A percentile compares a stretch with the other conserved stretches of the same genome.
phyloP scores from a whole-genome alignment of 64 coral and sea anemone genomes.

The Exaiptasia diaphana region DNA sequence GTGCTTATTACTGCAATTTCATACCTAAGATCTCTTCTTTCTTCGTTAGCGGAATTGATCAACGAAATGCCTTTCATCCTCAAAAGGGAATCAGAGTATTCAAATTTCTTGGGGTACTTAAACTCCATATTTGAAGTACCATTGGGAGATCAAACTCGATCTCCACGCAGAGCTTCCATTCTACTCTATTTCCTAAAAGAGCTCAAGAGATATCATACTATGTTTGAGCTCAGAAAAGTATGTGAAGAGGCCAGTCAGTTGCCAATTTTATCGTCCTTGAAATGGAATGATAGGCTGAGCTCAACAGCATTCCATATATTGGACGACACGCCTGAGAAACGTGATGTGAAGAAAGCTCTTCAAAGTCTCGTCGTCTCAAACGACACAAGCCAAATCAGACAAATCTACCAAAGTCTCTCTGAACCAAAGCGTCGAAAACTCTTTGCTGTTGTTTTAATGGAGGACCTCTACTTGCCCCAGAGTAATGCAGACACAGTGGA shows the following conservation, averaged over 20 bases:
- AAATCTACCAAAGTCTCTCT: too few relatives aligned
- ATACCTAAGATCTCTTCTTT: not conserved
- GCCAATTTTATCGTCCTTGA: not conserved
- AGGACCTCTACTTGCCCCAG: slow-evolving; percentile 57
- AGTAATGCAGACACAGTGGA: slow-evolving; percentile 64
- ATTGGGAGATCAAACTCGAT: not conserved
- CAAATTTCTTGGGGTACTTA: not conserved
- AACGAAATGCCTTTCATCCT: not conserved
- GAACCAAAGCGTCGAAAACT: not conserved
- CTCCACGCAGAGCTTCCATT: not conserved
- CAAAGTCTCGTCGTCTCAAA: too few relatives aligned
- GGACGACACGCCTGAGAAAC: too few relatives aligned
- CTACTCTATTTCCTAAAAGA: slow-evolving; percentile 33
- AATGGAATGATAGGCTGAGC: not conserved
- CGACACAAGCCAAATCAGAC: not conserved
- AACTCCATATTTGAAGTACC: not conserved
- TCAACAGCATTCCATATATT: too few relatives aligned
- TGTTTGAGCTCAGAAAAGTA: not conserved
- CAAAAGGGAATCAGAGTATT: not conserved
- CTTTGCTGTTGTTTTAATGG: slow-evolving; percentile 39
- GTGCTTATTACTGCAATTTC: not conserved
- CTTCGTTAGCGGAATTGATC: not conserved
- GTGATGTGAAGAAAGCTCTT: too few relatives aligned
- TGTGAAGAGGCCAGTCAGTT: not conserved
- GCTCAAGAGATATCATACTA: not conserved